Evolutionary conservation across 1,140 invertebrate species (phyloP).

Genomic region (Adelges cooleyi): DNA sequence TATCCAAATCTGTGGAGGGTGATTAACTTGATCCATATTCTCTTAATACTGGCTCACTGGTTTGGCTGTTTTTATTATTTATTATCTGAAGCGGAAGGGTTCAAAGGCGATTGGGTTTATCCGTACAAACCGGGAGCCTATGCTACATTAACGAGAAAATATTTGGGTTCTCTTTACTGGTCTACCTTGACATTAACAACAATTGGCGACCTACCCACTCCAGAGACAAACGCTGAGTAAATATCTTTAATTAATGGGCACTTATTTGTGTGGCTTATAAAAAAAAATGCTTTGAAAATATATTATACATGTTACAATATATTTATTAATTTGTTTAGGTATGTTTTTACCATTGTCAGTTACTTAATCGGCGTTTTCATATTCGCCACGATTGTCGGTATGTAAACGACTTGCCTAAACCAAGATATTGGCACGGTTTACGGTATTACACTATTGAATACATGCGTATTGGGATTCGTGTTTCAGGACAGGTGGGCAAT

Average conservation of each 20-base stretch:
- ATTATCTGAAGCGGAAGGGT: conserved; percentile 73
- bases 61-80: conserved; percentile 95
- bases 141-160: conserved; percentile 76
- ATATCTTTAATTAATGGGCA: conserved; percentile 43
- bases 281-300: neutral
- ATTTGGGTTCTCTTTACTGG: conserved; percentile 90
- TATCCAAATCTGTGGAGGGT: conserved; percentile 96
- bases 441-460: neutral
- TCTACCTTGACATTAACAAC: conserved; percentile 93
- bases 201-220: conserved; percentile 86
- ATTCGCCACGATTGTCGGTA: conserved; percentile 92
- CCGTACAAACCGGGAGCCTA: conserved; percentile 76
- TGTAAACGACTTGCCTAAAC: conserved; percentile 39
- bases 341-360: conserved; percentile 91
- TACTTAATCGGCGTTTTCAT: conserved; percentile 96
- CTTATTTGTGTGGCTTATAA: neutral
- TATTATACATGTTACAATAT: conserved; percentile 30
- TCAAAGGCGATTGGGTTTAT: conserved; percentile 79
- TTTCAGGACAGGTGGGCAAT: conserved; percentile 83
- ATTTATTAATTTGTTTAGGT: conserved; percentile 52
- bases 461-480: conserved; percentile 8
- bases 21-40: conserved; percentile 85
- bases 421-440: neutral
- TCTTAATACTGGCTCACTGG: conserved; percentile 90
- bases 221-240: conserved; percentile 92